Evolutionary conservation across 2,888 invertebrate genomes (phyloP).

Genomic region (Leptopilina syphax): DNA sequence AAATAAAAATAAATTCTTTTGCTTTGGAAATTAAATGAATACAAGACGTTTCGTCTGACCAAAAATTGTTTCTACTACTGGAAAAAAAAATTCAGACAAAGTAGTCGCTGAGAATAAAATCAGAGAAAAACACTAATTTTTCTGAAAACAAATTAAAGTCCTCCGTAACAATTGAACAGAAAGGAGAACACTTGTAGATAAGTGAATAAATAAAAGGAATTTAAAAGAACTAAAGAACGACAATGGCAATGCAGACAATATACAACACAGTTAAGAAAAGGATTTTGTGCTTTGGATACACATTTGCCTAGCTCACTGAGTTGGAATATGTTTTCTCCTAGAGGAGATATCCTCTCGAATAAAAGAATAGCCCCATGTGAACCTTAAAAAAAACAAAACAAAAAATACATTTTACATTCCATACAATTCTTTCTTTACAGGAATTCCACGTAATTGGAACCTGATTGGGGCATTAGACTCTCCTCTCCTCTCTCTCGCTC

Average conservation of each 20-base stretch:
- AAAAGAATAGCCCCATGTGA: constrained; percentile 7
- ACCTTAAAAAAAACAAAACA: neutral
- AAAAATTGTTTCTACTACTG: too few species aligned
- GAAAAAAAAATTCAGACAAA: too few species aligned
- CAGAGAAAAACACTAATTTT: too few species aligned
- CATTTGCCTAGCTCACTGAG: constrained; percentile 21
- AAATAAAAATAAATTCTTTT: too few species aligned
- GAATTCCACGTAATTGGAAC: constrained; percentile 29
- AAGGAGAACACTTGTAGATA: neutral
- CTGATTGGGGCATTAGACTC: constrained; percentile 27
- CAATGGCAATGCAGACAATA: constrained; percentile 5
- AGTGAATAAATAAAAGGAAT: neutral
- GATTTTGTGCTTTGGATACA: constrained; percentile 1
- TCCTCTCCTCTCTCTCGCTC: neutral
- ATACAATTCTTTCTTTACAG: neutral
- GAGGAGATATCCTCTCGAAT: neutral
- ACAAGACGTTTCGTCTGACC: too few species aligned
- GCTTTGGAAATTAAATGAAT: too few species aligned
- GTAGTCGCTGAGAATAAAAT: too few species aligned
- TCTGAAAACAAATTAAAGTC: too few species aligned
- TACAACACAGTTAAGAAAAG: constrained; percentile 4
- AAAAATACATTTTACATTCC: too few species aligned
- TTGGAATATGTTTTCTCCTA: constrained; percentile 21
- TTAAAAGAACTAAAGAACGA: neutral
- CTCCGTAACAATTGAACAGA: neutral